A percentile compares a stretch with the other conserved stretches of the same genome.
Evolutionary conservation across 2,113 vertebrate species (phyloP).

Genomic region (Philantomba maxwellii): DNA sequence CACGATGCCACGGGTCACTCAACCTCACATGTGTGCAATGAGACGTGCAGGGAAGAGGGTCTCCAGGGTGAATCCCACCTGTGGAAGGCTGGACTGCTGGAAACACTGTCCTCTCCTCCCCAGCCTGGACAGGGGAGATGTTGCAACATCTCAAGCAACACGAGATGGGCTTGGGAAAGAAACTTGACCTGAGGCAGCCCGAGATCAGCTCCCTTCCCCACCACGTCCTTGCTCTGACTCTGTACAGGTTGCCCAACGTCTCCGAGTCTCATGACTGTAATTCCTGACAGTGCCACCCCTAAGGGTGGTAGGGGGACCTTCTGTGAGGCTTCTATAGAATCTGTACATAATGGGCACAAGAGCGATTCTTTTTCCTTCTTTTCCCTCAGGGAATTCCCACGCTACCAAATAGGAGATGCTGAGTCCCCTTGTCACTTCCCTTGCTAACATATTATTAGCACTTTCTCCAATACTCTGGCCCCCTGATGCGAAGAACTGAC

Average conservation of each 20-base stretch:
- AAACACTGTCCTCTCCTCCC: background rate
- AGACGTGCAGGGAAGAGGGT: background rate
- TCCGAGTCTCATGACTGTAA: background rate
- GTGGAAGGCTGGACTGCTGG: background rate
- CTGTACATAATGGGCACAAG: fast-evolving
- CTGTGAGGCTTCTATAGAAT: background rate
- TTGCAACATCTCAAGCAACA: background rate
- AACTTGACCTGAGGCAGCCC: no score
- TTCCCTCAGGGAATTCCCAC: background rate
- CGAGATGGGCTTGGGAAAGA: fast-evolving
- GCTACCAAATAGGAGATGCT: background rate
- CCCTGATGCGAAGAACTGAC: background rate
- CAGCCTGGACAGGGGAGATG: no score
- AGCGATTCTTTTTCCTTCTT: background rate
- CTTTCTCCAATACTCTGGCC: background rate
- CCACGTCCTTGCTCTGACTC: fast-evolving
- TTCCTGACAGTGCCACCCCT: fast-evolving
- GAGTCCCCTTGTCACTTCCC: background rate
- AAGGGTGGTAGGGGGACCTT: no score
- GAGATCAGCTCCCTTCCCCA: background rate
- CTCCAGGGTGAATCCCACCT: background rate
- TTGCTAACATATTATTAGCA: background rate
- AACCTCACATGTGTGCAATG: fast-evolving
- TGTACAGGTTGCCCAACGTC: background rate
- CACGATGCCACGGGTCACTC: fast-evolving